Evolutionary conservation across 2,888 invertebrate genomes (phyloP), one percentile per base, ranked within the genome.

Genomic region (Clistopyga incitator): DNA sequence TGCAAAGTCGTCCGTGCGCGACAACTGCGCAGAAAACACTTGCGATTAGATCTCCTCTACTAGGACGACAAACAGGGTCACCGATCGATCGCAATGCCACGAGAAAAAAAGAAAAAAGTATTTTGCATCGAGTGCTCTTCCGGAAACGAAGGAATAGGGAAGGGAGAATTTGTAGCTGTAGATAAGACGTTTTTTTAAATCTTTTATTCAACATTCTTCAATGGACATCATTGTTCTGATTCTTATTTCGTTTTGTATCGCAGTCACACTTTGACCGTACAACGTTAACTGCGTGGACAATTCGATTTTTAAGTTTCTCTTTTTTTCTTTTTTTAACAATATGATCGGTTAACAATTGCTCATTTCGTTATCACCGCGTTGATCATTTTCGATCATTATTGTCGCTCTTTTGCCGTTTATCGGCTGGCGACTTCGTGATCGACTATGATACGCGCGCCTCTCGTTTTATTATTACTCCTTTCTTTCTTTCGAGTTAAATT

Each of bases 171-270:
- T n/a, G n/a, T 38, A 34, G 18, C 18, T 34, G 61, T 34, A 61
- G 18, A 34, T 50, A 68, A 61, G 54, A 52, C 50, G 18, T 50
- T 82, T 71, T 47, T 50, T 82, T 71, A n/a, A n/a, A 3, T 45
- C 1, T 82, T 42, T 64, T 77, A 79, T 71, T 76, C 76, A 82
- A 79, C 82, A 76, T 47, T 54, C 42, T 70, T 74, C 29, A 64
- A 71, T 65, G 56, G 82, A 64, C 64, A 71, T 59, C 25, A 54
- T 18, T 11, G 23, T 61, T 52, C 15, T 45, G 75, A 75, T 29
- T 45, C n/a, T 13, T 65, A 45, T 65, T 42, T 52, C 25, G 23
- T 34, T 34, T 45, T 65, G 29, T 45, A 54, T 71, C 65, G 18
- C 72, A 70, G n/a, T 52, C 54, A 34, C 45, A 64, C 54, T 64